Evolutionary conservation across 1,140 invertebrate genomes (phyloP).

Genomic region (Dendrolimus punctatus): DNA sequence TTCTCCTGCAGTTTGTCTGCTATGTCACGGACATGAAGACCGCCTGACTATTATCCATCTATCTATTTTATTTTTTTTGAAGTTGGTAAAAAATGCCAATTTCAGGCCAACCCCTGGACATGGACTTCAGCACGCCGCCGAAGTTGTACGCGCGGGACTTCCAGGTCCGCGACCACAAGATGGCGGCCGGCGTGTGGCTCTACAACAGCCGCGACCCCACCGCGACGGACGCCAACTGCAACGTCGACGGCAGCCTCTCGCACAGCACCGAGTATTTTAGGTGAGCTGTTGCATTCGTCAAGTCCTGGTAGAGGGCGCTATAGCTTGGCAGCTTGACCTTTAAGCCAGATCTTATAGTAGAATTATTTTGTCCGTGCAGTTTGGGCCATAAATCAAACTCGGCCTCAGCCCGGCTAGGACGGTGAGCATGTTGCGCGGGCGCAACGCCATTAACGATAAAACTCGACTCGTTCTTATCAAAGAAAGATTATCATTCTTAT

Average conservation of each 20-base stretch:
- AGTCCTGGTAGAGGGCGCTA: background rate
- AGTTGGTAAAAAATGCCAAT: background rate
- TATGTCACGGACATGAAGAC: background rate
- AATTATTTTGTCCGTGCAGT: too few relatives aligned
- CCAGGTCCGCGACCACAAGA: constrained; percentile 46
- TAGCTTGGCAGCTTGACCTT: too few relatives aligned
- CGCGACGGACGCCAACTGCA: constrained; percentile 18
- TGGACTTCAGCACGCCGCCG: constrained; percentile 34
- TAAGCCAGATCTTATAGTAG: too few relatives aligned
- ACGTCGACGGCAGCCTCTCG: constrained; percentile 15
- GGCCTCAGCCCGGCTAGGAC: too few relatives aligned
- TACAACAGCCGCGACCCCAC: constrained; percentile 21
- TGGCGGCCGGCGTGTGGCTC: constrained; percentile 38
- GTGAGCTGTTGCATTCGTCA: constrained; percentile 12
- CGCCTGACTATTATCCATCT: too few relatives aligned
- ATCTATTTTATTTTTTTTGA: too few relatives aligned
- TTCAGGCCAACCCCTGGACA: constrained; percentile 40
- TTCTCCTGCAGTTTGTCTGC: too few relatives aligned
- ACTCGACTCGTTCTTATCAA: too few relatives aligned
- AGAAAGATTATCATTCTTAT: too few relatives aligned
- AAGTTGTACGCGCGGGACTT: constrained; percentile 40
- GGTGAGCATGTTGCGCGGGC: too few relatives aligned
- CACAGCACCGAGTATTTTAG: constrained; percentile 36
- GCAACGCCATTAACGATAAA: too few relatives aligned
- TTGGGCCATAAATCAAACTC: too few relatives aligned